Conservation (phyloP, 2,797 vertebrate species). For the Rhyacichthys aspro region DNA sequence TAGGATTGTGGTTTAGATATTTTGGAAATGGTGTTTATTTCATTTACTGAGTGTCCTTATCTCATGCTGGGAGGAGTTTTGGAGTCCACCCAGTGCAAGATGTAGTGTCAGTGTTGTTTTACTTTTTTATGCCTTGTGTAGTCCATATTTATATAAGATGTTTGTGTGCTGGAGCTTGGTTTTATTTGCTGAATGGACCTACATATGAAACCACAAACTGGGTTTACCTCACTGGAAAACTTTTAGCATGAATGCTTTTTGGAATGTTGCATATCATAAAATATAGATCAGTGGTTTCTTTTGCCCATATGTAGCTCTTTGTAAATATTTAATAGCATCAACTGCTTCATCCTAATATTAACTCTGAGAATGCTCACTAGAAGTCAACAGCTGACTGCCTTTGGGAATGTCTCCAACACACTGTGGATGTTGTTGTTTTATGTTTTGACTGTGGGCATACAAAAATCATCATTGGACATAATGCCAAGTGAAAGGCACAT, state of each 20-base stretch:
- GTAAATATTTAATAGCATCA: constrained; percentile 22
- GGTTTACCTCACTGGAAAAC: constrained; percentile 1
- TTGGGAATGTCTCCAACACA: neutral
- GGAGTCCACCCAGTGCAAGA: constrained; percentile 39
- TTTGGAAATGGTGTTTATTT: neutral
- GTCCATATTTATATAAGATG: constrained; percentile 12
- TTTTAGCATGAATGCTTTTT: neutral
- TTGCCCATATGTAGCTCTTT: constrained; percentile 5
- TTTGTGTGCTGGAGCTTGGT: too few relatives aligned
- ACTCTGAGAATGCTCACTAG: neutral
- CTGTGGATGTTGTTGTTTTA: constrained; percentile 8
- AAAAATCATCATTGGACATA: constrained; percentile 13
- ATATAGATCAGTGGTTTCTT: constrained; percentile 19
- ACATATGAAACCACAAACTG: too few relatives aligned
- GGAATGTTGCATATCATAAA: neutral
- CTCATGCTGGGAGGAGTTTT: constrained; percentile 67
- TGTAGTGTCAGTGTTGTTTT: constrained; percentile 4
- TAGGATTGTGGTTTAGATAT: neutral
- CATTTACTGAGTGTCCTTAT: constrained; percentile 2
- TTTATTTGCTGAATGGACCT: too few relatives aligned
- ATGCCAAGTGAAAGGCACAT: constrained; percentile 23
- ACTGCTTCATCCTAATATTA: neutral
- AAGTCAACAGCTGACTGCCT: neutral
- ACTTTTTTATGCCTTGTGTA: constrained; percentile 20
- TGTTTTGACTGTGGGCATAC: constrained; percentile 8